A percentile compares a stretch with the other conserved stretches of the same genome.
Conservation (phyloP, 2,888 invertebrate genomes). For the Sarcophaga caerulescens region DNA sequence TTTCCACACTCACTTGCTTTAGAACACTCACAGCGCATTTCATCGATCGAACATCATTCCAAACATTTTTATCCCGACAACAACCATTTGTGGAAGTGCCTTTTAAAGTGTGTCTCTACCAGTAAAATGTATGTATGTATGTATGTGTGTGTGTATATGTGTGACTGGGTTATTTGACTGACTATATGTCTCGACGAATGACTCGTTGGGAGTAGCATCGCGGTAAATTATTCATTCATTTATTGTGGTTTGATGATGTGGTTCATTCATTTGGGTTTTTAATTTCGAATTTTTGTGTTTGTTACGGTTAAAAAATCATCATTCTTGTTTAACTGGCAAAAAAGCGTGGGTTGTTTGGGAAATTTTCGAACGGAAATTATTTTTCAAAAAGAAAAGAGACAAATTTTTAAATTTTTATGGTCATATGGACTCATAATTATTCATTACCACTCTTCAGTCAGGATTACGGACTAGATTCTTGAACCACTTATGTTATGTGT, state of each 20-base stretch:
- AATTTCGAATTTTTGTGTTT: constrained; percentile 42
- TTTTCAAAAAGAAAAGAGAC: too few relatives aligned
- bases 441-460: too few relatives aligned
- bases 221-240: constrained; percentile 63
- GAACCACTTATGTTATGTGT: too few relatives aligned
- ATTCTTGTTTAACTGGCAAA: not conserved
- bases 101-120: constrained; percentile 4
- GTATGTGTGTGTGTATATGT: not conserved
- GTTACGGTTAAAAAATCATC: constrained; percentile 27
- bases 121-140: not conserved
- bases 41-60: constrained; percentile 46
- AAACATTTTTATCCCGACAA: constrained; percentile 1
- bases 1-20: constrained; percentile 25
- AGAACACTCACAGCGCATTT: constrained; percentile 25
- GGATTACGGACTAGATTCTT: too few relatives aligned
- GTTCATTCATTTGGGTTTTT: constrained; percentile 56
- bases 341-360: not conserved
- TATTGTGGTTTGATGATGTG: constrained; percentile 59
- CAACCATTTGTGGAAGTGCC: not conserved
- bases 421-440: too few relatives aligned
- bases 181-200: not conserved
- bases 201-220: constrained; percentile 1
- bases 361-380: not conserved
- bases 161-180: constrained; percentile 5
- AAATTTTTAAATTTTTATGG: too few relatives aligned